Base-by-base conservation (phyloP, 2,888 invertebrate species). In the Dryomyza anilis region DNA sequence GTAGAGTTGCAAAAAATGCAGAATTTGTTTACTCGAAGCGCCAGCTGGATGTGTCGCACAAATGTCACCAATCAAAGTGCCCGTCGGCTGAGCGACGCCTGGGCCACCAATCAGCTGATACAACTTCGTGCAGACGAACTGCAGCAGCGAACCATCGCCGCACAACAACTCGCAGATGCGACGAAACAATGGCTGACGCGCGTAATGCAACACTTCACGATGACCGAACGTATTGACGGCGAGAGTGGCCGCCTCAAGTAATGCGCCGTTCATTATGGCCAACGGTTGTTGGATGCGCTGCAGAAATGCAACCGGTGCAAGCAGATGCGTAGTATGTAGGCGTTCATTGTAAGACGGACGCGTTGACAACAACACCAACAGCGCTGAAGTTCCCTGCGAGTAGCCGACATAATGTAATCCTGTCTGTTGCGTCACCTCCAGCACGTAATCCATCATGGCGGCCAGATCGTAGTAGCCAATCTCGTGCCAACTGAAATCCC, bases 401-500 rank as follows among this genome's bases (percentile, higher is more conserved):
- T 78, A 74, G 0, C 72, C 74, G 5, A 74, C 67, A 63, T 73
- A 78, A 43, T 75, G 73, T 0, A 76, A 19, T 0, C 68, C 45
- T 5, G 55, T 6, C 5, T 68, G 48, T 21, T 50, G 39, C 0
- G 71, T 72, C 4, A 70, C 69, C 5, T 46, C 10, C 6, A 73
- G 65, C 5, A 76, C 63, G 52, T 72, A 74, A 61, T 75, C 72
- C 12, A 78, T 70, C 61, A 70, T 68, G 2, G 76, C 73, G 2
- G 78, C 65, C 25, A 77, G 23, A 65, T 78, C 78, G 76, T 90
- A 87, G 50, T 88, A 79, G 0, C 91, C 94, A 85, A 95, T 92
- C 81, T 97, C 94, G 76, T 96, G 93, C 86, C 91, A 96, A 72
- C 94, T 94, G 27, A 76, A 76, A 27, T 67, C 46, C 76, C 77